phyloP scores from a whole-genome alignment of 2,888 invertebrate species.

The Parnassius apollo region DNA sequence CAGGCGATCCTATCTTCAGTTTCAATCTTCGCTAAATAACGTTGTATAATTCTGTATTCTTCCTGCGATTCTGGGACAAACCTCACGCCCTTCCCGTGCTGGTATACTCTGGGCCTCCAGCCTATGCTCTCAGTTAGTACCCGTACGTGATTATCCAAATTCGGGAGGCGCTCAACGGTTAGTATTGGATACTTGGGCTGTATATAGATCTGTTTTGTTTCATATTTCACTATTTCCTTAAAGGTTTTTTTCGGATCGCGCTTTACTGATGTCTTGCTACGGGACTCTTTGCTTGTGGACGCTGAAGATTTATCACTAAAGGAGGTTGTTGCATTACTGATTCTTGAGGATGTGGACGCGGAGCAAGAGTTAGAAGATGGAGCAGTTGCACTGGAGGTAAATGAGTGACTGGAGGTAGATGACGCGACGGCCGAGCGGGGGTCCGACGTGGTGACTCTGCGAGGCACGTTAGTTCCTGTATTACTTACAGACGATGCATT shows the following conservation, averaged over 20 bases:
- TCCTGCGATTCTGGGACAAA: slow-evolving; percentile 18
- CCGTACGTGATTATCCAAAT: slow-evolving; percentile 19
- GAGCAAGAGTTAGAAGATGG: neutral
- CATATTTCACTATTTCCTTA: slow-evolving; percentile 11
- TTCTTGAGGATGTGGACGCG: neutral
- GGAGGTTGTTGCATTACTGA: neutral
- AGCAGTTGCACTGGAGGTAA: too few relatives aligned
- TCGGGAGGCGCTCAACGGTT: slow-evolving; percentile 15
- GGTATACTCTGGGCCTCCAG: slow-evolving; percentile 13
- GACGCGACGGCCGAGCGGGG: neutral
- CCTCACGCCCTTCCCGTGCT: slow-evolving; percentile 15
- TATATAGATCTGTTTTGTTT: slow-evolving; percentile 21
- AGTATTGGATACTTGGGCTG: slow-evolving; percentile 19
- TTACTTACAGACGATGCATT: neutral
- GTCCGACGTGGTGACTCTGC: neutral
- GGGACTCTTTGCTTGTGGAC: neutral
- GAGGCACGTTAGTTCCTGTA: neutral
- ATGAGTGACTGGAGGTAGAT: neutral
- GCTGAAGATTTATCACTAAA: neutral
- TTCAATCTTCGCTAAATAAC: slow-evolving; percentile 19
- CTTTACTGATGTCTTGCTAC: slow-evolving; percentile 7
- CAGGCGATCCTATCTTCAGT: slow-evolving; percentile 16
- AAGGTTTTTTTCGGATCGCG: slow-evolving; percentile 1
- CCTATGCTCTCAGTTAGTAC: slow-evolving; percentile 9
- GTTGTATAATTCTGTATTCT: slow-evolving; percentile 16